Percentiles rank a stretch among this genome's conserved stretches.
Conservation (phyloP, 2,113 vertebrate genomes). For the Crotalus horridus region DNA sequence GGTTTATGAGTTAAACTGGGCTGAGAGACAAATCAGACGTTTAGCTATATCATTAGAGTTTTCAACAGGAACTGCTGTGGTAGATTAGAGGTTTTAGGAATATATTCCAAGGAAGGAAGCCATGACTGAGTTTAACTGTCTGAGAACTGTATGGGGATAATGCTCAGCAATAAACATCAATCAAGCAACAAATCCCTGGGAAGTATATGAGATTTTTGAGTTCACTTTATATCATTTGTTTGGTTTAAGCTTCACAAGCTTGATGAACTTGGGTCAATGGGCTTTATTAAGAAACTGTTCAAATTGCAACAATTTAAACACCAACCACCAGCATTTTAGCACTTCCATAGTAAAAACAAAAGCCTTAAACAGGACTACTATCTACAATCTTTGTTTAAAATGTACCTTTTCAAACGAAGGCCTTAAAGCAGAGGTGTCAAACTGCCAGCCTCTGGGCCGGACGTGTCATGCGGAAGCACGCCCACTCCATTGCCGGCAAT, state of each 20-base stretch:
- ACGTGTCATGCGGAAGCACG: too few species aligned
- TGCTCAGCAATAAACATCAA: accelerated
- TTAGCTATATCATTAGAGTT: background rate
- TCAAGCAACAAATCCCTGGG: background rate
- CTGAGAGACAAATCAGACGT: background rate
- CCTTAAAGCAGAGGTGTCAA: background rate
- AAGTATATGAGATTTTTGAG: background rate
- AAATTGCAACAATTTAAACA: background rate
- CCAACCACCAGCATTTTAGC: background rate
- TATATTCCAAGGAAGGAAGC: background rate
- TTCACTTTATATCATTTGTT: background rate
- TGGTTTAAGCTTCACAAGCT: background rate
- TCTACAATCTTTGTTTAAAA: background rate
- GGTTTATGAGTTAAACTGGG: background rate
- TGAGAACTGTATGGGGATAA: accelerated
- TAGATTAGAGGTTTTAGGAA: accelerated
- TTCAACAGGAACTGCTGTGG: background rate
- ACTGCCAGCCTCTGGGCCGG: too few species aligned
- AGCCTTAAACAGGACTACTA: background rate
- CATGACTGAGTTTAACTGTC: background rate
- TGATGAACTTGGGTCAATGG: background rate
- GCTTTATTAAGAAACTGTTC: background rate
- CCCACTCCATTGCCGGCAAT: too few species aligned
- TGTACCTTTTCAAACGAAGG: background rate
- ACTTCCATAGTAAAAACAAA: background rate